phyloP scores from a whole-genome alignment of 2,113 vertebrate genomes.

The Otis tarda region DNA sequence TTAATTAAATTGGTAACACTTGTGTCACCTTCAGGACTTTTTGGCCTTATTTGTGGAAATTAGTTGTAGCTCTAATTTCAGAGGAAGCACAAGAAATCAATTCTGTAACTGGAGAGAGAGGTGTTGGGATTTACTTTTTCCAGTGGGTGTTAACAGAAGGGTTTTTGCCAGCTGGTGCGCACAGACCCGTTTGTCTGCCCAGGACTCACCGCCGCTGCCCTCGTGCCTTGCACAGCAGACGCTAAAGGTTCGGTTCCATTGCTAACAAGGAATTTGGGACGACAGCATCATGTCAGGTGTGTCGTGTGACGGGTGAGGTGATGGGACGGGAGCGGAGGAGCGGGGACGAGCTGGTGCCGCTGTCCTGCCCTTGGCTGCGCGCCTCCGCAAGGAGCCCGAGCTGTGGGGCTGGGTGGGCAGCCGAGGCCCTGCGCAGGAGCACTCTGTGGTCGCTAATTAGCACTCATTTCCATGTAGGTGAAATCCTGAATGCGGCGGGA shows the following conservation, averaged over 20 bases:
- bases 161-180: background rate
- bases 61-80: background rate
- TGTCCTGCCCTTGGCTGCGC: background rate
- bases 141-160: background rate
- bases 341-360: background rate
- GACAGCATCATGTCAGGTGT: accelerated
- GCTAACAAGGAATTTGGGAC: accelerated
- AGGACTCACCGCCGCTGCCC: background rate
- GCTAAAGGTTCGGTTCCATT: accelerated
- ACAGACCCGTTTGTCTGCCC: accelerated
- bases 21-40: background rate
- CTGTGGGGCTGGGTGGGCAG: no score
- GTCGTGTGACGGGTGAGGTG: accelerated
- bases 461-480: background rate
- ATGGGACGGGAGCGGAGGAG: background rate
- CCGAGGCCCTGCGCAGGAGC: no score
- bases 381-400: no score
- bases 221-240: background rate
- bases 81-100: background rate
- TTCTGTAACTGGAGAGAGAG: background rate
- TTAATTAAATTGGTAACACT: background rate
- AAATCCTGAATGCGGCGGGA: accelerated
- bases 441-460: no score
- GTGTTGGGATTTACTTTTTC: background rate
- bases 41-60: background rate